These are phyloP conservation scores for Bombus affinis DNA, from an alignment of 1,140 invertebrate genomes.

Conservation along the genomic window DNA sequence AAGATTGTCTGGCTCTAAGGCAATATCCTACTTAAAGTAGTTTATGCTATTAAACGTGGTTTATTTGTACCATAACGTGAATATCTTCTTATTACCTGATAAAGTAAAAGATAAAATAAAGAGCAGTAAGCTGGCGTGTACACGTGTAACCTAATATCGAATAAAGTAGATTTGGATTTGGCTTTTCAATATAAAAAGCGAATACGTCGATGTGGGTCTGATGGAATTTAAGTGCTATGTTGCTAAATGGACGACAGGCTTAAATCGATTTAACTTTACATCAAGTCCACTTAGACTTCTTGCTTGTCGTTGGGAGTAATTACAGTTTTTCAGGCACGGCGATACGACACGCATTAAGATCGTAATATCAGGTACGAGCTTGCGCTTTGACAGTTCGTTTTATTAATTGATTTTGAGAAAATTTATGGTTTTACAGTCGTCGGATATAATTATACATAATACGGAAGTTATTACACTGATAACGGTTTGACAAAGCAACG, in stretches of 20 bases:
- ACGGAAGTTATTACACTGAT: not conserved
- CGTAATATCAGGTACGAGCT: not conserved
- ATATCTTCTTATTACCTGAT: not conserved
- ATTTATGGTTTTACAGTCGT: not conserved
- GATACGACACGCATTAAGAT: not conserved
- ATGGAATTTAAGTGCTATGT: not conserved
- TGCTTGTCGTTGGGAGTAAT: not conserved
- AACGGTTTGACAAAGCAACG: not conserved
- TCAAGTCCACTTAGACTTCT: not conserved
- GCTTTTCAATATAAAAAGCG: not conserved
- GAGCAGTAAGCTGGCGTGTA: not conserved
- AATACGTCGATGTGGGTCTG: no score
- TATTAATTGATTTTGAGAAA: constrained; percentile 10
- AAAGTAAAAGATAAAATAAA: not conserved
- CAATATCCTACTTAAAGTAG: not conserved
- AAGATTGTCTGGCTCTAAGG: not conserved
- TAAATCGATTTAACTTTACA: not conserved
- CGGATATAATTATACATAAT: not conserved
- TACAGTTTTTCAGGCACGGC: not conserved
- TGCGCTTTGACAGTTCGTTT: not conserved
- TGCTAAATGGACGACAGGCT: not conserved
- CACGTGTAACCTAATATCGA: not conserved
- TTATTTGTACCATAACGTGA: not conserved
- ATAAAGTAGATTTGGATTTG: not conserved
- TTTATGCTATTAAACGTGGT: not conserved